These are phyloP conservation scores for Abrostola triplasia DNA, from an alignment of 2,888 invertebrate species.

Conservation along the genomic window DNA sequence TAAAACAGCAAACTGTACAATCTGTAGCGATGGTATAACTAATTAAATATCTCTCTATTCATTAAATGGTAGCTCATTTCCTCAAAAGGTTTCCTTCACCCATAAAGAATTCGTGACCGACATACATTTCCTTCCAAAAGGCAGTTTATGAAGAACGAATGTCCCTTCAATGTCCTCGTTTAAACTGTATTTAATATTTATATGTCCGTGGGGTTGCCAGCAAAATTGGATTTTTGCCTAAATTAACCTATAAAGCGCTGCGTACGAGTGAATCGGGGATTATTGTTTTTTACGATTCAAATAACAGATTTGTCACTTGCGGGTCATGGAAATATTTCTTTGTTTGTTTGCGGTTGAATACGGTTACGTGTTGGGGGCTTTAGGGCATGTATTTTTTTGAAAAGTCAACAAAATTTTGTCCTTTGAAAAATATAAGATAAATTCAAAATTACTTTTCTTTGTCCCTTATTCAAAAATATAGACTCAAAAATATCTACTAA, in stretches of 20 bases:
- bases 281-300: constrained; percentile 51
- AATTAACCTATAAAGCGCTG: constrained; percentile 50
- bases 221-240: constrained; percentile 48
- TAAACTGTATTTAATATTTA: constrained; percentile 56
- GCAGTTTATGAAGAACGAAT: constrained; percentile 43
- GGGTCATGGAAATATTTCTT: constrained; percentile 2
- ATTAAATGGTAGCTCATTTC: neutral
- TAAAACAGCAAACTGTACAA: too few species aligned
- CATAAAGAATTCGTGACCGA: constrained; percentile 10
- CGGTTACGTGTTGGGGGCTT: neutral
- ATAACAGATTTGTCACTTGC: constrained; percentile 32
- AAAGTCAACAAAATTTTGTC: neutral
- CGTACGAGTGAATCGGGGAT: constrained; percentile 49
- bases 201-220: constrained; percentile 44
- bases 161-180: constrained; percentile 46
- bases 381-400: neutral
- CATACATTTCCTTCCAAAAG: constrained; percentile 25
- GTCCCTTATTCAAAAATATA: too few species aligned
- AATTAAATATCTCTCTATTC: neutral
- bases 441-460: neutral
- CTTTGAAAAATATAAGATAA: neutral
- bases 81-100: constrained; percentile 1
- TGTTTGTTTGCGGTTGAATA: neutral
- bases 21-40: too few species aligned
- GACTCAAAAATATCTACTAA: too few species aligned